Base-by-base conservation (phyloP, 2,797 vertebrate species). In the Pipistrellus kuhlii region DNA sequence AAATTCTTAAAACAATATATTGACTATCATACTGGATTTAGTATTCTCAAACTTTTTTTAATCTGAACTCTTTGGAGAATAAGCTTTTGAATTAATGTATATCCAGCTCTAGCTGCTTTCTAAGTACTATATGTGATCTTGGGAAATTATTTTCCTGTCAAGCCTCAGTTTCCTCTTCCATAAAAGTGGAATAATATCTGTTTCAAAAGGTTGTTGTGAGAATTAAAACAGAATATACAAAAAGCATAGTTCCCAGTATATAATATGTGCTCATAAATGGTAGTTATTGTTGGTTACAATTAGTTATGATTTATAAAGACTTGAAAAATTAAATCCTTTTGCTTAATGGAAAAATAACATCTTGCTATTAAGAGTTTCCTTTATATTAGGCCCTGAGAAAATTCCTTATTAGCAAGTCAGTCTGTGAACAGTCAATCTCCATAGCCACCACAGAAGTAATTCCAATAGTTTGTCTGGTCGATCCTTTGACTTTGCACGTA, bases 1-100 rank as follows among this genome's bases (percentile, higher is more conserved):
- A 82, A 85, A 78, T 83, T 94, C 41, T 93, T 88, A 81, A 71
- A 94, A 93, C 21, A 93, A 88, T 57, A 73, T 78, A 78, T 17
- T 76, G 9, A 78, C 38, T 64, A 81, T 21, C 41, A 87, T 21
- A 75, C 2, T 95, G 32, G 25, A 86, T n/a, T 85, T 57, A 83
- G 3, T 88, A 93, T 82, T 73, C 64, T 73, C 51, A 93, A 93
- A 68, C 27, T 92, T 64, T 38, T 71, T 88, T 90, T 2, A 25
- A 90, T 46, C 51, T 73, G 15, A 88, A 83, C 23, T 88, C 44
- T 69, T 69, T 57, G 57, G 25, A 75, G 27, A 38, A 90, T 3
- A 84, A 91, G 35, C 12, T 85, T 92, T 72, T 77, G 51, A 85
- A 30, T 85, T 86, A 69, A 91, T 93, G 3, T 69, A 17, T 66